Evolutionary conservation across 2,888 invertebrate species (phyloP), one percentile per base, ranked within the genome.

Genomic region (Halictus quadricinctus): DNA sequence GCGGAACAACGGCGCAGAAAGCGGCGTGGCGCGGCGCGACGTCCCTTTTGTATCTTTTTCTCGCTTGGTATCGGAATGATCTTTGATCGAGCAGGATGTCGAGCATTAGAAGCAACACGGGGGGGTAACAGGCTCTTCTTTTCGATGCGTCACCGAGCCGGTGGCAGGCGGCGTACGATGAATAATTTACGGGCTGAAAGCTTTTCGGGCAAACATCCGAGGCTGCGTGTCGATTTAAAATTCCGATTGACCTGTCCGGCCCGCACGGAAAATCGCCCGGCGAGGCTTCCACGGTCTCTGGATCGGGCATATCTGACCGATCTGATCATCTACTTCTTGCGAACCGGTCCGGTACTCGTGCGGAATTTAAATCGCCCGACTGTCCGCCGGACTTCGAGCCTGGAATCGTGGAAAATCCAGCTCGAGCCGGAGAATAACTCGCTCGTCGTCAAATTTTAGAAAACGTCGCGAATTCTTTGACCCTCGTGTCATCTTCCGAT

Each of bases 181-280:
- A 93, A 93, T 93, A 93, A 93, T 93, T 92, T 93, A 93, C 87
- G 83, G 88, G 86, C 88, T 90, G 89, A 91, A 91, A 93, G 92
- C 92, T 93, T 93, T 92, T 91, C 91, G 89, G 88, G 81, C 90
- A 91, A 91, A 92, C 90, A 91, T 90, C 79, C 84, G 87, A 73
- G 87, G 78, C 86, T 69, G 83, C 83, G 80, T 70, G 70, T 84
- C 88, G 90, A 93, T 93, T 92, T 92, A 91, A 93, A 93, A 93
- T 93, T 93, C 93, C 91, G 90, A 93, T 93, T 92, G 90, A 92
- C 84, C 90, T 80, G 73, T 83, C 74, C 83, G 78, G 64, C 54
- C 25, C 64, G 79, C 54, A 69, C 69, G 75, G 76, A 79, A 80
- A 72, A 86, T 58, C 41, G 69, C 64, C 64, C 77, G 50, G 21